phyloP scores from a whole-genome alignment of 2,888 invertebrate genomes.

The Portevinia maculata region DNA sequence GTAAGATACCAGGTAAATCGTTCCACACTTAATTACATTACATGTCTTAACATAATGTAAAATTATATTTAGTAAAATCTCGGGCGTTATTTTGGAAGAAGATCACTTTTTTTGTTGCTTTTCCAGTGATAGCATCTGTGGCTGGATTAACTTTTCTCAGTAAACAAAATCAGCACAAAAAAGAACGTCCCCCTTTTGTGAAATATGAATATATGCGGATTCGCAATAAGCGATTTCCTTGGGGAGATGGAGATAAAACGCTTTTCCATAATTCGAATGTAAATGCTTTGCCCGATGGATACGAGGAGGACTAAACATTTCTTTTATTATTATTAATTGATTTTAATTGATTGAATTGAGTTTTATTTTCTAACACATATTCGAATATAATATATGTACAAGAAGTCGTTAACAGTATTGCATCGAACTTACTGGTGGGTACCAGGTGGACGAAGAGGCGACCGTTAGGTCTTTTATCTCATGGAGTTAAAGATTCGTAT shows the following conservation, averaged over 20 bases:
- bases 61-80: background rate
- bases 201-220: slow-evolving; percentile 71
- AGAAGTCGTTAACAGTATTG: no score
- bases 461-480: no score
- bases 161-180: slow-evolving; percentile 2
- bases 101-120: slow-evolving; percentile 24
- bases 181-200: slow-evolving; percentile 73
- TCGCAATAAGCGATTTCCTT: slow-evolving; percentile 75
- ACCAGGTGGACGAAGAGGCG: no score
- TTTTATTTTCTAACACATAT: no score
- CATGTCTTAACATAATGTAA: no score
- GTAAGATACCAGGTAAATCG: background rate
- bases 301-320: slow-evolving; percentile 75
- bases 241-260: slow-evolving; percentile 71
- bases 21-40: no score
- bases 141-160: background rate
- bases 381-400: no score
- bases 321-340: no score
- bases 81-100: slow-evolving; percentile 34
- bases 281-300: slow-evolving; percentile 76
- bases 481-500: no score
- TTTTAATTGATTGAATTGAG: no score
- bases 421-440: no score
- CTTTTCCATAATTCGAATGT: slow-evolving; percentile 74
- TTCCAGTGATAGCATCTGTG: slow-evolving; percentile 24